Evolutionary conservation across 1,140 invertebrate genomes (phyloP), one percentile per base, ranked within the genome.

Genomic region (Drosophila biarmipes): DNA sequence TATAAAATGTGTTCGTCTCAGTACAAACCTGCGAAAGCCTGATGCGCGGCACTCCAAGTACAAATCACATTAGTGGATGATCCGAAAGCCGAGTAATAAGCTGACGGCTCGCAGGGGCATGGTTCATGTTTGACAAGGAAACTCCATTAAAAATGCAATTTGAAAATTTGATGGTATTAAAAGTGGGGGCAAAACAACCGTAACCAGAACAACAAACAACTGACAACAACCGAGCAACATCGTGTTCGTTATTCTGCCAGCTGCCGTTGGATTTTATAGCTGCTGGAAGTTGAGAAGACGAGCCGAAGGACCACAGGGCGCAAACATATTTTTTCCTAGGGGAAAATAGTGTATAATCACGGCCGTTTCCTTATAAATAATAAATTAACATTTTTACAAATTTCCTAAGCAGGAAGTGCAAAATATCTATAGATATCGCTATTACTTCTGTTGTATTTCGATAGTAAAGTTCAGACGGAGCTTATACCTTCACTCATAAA

Each of bases 141-240:
- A 86, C 80, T 86, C 82, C 81, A 86, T 86, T 86, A 86, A 87
- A 86, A 87, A 87, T 86, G 79, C 76, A 87, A 87, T 74, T 81
- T 86, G 87, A 64, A 78, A 87, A 78, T 81, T 67, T 80, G 80
- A 27, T 53, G 14, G 31, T 27, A 43, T 29, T 49, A 59, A 73
- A 84, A 48, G 59, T 49, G 55, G 37, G 56, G 66, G 14, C 37
- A 4, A 12, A 37, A 10, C 46, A 72, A 43, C 66, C 43, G 59
- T 12, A 68, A 37, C 66, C 29, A 35, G 4, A 53, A 57, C 40
- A 46, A 34, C 42, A 80, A 64, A 58, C 51, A 78, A 78, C 57
- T 49, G 66, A 19, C 31, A 66, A 35, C 38, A 52, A 40, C 46
- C 42, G 19, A 59, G 66, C 76, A 80, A 73, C 78, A 80, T 67